Evolutionary conservation across 2,797 vertebrate species (phyloP), one percentile per base, ranked within the genome.

Genomic region (Hyperoplus immaculatus): DNA sequence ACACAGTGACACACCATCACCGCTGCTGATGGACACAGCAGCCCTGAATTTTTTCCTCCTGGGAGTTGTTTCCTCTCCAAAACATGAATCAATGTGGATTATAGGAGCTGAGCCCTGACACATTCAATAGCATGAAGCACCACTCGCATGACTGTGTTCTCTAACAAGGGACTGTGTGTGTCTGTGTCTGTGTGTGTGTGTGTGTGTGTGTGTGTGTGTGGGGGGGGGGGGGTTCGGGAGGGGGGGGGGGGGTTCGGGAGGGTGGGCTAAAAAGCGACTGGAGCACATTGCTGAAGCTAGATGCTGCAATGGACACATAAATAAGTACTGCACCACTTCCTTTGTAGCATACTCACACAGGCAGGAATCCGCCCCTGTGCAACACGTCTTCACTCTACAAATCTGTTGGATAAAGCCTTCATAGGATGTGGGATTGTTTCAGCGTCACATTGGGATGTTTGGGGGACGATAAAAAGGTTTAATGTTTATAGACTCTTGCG

Each of bases 301-400:
- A 87, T 85, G 88, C 87, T 29, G 73, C 87, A 92, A 87, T 73
- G 89, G 80, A 74, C 81, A 89, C 69, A 82, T 85, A 70, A 88
- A 87, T 88, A 89, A 88, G 75, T 79, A 82, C 80, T 87, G 87
- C 81, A 84, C 70, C 87, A 86, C 46, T 72, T 63, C 57, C 36
- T 63, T 38, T 12, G 62, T 55, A 51, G 50, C 29, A 29, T 29
- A 36, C 43, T 47, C 50, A 42, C 59, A 46, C 50, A 71, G 55
- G 62, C 59, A 75, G 71, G 74, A 62, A 58, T 67, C 55, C 55
- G 72, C 70, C 29, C 7, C 58, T 50, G 21, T 45, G 46, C 60
- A 80, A 71, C 71, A 75, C 11, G 50, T 76, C 58, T 16, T 46
- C 69, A 61, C 39, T 46, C 60, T 69, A 64, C 39, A 18, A 73